phyloP scores from a whole-genome alignment of 2,797 vertebrate genomes.

The Oreochromis mossambicus region DNA sequence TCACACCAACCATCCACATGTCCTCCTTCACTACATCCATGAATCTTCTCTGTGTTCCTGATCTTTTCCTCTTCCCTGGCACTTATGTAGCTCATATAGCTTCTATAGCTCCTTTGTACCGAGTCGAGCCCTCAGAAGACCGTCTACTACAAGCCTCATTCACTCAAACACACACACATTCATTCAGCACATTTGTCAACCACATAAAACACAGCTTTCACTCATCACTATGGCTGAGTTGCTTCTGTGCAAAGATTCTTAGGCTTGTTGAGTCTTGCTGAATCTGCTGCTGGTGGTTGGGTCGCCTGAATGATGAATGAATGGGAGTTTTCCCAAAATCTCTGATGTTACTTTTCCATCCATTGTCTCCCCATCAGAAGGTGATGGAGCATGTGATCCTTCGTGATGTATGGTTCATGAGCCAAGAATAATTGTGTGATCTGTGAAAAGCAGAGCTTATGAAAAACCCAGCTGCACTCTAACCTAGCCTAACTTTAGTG shows the following conservation, averaged over 20 bases:
- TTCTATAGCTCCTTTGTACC: background rate
- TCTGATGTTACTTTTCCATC: background rate
- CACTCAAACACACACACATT: background rate
- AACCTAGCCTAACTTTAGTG: background rate
- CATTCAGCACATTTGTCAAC: background rate
- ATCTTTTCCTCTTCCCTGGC: too few species aligned
- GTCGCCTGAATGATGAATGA: background rate
- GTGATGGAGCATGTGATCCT: rapidly evolving
- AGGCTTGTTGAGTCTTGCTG: background rate
- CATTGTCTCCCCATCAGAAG: background rate
- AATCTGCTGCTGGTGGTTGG: background rate
- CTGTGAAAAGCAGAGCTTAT: background rate
- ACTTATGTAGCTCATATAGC: too few species aligned
- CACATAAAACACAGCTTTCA: background rate
- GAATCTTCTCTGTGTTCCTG: background rate
- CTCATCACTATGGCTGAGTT: background rate
- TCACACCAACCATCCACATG: background rate
- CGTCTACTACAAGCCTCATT: background rate
- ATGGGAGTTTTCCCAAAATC: background rate
- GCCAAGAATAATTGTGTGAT: background rate
- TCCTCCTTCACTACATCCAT: background rate
- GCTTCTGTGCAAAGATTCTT: background rate
- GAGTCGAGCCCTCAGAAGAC: rapidly evolving
- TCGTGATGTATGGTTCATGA: background rate
- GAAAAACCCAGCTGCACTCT: background rate